Evolutionary conservation across 37 sponge, comb jelly and placozoan genomes (phyloP).

Genomic region (Mnemiopsis leidyi): DNA sequence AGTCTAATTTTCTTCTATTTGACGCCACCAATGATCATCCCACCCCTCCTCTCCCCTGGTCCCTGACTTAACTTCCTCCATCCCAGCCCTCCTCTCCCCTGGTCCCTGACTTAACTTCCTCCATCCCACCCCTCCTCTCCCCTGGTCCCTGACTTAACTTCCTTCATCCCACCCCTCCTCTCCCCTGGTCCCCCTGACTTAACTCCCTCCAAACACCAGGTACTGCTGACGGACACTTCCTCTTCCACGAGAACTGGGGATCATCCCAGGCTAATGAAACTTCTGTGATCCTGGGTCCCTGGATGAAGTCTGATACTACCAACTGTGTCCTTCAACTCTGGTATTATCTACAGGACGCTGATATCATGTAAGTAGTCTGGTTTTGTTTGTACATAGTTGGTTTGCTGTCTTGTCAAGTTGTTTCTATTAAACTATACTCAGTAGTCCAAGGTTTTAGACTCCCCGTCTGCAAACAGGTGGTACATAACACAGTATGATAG

Average conservation of each 20-base stretch:
- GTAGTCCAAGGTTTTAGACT: no score
- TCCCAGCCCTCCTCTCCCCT: no score
- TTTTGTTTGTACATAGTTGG: no score
- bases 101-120: no score
- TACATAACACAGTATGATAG: no score
- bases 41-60: no score
- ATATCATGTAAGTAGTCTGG: slow-evolving; percentile 32
- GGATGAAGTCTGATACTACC: slow-evolving; percentile 30
- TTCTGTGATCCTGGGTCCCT: slow-evolving; percentile 29
- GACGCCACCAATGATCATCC: no score
- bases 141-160: background rate
- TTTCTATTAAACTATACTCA: no score
- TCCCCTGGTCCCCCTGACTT: background rate
- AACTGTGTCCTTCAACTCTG: slow-evolving; percentile 34
- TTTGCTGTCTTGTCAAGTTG: no score
- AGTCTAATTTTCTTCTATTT: no score
- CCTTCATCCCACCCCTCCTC: background rate
- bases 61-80: no score
- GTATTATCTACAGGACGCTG: slow-evolving; percentile 30
- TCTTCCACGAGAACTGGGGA: slow-evolving; percentile 66
- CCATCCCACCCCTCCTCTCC: background rate
- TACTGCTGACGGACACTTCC: slow-evolving; percentile 53
- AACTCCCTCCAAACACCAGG: background rate
- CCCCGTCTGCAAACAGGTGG: no score
- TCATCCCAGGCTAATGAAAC: slow-evolving; percentile 10